These are phyloP conservation scores for Lydus trimaculatus DNA, from an alignment of 2,888 invertebrate genomes.

Conservation along the genomic window DNA sequence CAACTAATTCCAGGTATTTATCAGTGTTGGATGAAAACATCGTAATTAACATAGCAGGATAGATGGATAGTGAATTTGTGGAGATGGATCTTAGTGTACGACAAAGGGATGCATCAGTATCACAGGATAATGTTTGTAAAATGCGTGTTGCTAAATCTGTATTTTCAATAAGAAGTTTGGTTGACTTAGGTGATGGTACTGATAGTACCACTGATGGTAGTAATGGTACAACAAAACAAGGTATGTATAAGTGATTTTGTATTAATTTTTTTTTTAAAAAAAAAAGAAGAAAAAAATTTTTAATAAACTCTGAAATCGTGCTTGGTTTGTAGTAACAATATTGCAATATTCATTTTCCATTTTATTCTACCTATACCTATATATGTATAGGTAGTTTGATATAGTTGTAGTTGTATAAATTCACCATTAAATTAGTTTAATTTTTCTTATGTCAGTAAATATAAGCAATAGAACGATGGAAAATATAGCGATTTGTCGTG, in stretches of 20 bases:
- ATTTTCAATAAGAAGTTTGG: constrained; percentile 67
- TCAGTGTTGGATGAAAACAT: no score
- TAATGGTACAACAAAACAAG: constrained; percentile 29
- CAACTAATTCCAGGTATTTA: no score
- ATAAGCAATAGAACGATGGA: not conserved
- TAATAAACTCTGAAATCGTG: not conserved
- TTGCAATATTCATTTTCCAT: no score
- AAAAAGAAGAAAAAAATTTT: no score
- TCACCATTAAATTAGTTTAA: not conserved
- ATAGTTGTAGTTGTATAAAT: no score
- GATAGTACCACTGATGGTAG: constrained; percentile 43
- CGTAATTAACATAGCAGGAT: not conserved
- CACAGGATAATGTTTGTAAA: constrained; percentile 58
- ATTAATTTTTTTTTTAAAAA: no score
- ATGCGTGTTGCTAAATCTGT: constrained; percentile 67
- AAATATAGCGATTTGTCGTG: constrained; percentile 37
- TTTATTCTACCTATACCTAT: no score
- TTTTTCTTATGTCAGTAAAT: not conserved
- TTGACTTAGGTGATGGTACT: constrained; percentile 63
- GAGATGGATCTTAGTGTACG: constrained; percentile 65
- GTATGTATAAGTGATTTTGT: no score
- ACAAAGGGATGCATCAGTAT: constrained; percentile 51
- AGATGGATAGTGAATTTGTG: constrained; percentile 47
- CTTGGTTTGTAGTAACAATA: no score
- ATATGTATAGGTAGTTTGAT: no score